Base-by-base conservation (phyloP, 2,888 invertebrate genomes). In the Leptopilina myrica region DNA sequence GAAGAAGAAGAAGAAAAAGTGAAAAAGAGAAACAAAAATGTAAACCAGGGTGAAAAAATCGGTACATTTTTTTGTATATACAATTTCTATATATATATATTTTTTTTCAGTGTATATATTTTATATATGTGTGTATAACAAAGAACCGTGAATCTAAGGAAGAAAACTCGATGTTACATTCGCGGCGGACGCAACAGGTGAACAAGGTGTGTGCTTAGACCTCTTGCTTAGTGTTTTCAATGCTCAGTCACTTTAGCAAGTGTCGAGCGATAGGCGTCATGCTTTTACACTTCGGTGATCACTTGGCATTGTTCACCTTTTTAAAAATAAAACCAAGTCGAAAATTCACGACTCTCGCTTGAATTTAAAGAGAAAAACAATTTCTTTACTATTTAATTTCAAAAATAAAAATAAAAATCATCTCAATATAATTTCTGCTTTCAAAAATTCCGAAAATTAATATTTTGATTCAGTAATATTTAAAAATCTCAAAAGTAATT, bases 131-230 rank as follows among this genome's bases (percentile, higher is more conserved):
- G 8, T 20, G 73, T 67, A 33, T 59, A 76, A 78, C 69, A 67
- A 76, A 80, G 78, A 43, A 78, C 73, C 65, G 43, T 33, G 62
- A 81, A 66, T 77, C n/a, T 77, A 75, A 79, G 78, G 81, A 81
- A 66, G 78, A 76, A 76, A 79, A 76, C 75, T 64, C 46, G 75
- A 64, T 78, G 80, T 77, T 80, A 76, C 77, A 67, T 76, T 76
- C 67, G 62, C 46, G 69, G 79, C 67, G 49, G 64, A 83, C 77
- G 85, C 84, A 85, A 86, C 84, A 85, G 84, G 86, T 85, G 85
- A 81, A 82, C 75, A 81, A 85, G 81, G 49, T 49, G 12, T 49
- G 80, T 59, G 78, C 78, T 78, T 82, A 76, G 79, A 69, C 46
- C 76, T 73, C 73, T 69, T 69, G 56, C 53, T 40, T 76, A 76